Percentiles rank a stretch among this genome's conserved stretches.
Conservation (phyloP, 2,888 invertebrate genomes). For the Buathra laborator region DNA sequence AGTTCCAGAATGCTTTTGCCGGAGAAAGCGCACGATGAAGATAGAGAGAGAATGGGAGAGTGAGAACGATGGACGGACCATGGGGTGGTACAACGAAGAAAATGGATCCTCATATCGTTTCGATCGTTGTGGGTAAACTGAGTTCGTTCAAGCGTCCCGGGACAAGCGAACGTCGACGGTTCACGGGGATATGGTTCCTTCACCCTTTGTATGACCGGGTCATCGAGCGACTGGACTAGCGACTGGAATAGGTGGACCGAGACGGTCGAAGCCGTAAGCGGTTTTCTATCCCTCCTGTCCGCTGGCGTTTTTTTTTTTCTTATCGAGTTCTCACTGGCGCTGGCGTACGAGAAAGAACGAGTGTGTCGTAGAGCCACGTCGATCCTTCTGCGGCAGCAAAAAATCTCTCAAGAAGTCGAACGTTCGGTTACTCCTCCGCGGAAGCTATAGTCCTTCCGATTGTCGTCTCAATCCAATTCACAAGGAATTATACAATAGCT, state of each 20-base stretch:
- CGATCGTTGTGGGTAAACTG: slow-evolving; percentile 52
- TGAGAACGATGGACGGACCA: slow-evolving; percentile 20
- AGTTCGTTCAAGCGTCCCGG: slow-evolving; percentile 61
- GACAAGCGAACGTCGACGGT: slow-evolving; percentile 58
- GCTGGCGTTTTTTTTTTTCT: slow-evolving; percentile 17
- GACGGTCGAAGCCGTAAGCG: slow-evolving; percentile 42
- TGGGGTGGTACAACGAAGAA: slow-evolving; percentile 12
- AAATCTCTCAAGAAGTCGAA: slow-evolving; percentile 14
- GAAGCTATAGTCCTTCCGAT: background rate
- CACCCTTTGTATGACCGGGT: slow-evolving; percentile 61
- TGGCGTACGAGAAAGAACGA: slow-evolving; percentile 28
- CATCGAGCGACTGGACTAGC: slow-evolving; percentile 64
- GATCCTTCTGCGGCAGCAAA: background rate
- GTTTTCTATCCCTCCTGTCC: slow-evolving; percentile 20
- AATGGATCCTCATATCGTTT: slow-evolving; percentile 61
- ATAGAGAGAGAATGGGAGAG: slow-evolving; percentile 10
- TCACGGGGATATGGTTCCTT: slow-evolving; percentile 58
- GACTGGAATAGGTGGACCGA: slow-evolving; percentile 42
- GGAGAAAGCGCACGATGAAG: slow-evolving; percentile 22
- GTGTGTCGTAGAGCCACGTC: slow-evolving; percentile 22
- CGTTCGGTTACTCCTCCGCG: slow-evolving; percentile 13
- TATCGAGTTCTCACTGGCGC: slow-evolving; percentile 16
- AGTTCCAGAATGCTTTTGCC: slow-evolving; percentile 75
- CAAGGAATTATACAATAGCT: background rate
- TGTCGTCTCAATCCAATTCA: background rate